Evolutionary conservation across 2,888 invertebrate species (phyloP), one percentile per base, ranked within the genome.

Genomic region (Athripsodes cinereus): DNA sequence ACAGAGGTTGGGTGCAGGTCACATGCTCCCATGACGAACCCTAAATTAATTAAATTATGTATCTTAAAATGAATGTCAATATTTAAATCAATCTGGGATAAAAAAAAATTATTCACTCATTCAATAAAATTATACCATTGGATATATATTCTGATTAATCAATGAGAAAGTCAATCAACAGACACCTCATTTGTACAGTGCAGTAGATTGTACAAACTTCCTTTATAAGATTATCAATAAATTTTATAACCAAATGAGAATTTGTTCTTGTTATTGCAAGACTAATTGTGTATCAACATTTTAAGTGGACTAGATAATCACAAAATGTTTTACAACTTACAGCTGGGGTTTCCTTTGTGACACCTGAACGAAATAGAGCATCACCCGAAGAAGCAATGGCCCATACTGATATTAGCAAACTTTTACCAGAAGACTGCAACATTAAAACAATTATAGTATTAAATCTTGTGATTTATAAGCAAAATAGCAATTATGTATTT

Each of bases 361-460:
- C 92, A 35, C 90, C 92, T 60, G 84, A 81, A 53, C 95, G 78
- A 66, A 88, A 86, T 62, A 96, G 82, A 10, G 90, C 92, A 72
- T 94, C 93, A 3, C 95, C 95, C 66, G 88, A 90, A 11, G 86
- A 76, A 46, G 93, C 91, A 21, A 95, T 81, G 0, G 92, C 95
- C 92, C 95, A 93, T 20, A 92, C 85, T 16, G 82, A 77, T 18
- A 87, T 77, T n/a, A 26, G 10, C 26, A 26, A 10, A 10, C 3
- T 26, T 26, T 10, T 26, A n/a, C n/a, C 40, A 40, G 13, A n/a
- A 3, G 40, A 40, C 40, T 40, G 40, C 3, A 40, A 40, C 2
- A 16, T 8, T 31, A 13, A 40, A 40, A 40, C n/a, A 40, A 40
- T n/a, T 40, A 13, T 26, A 6, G 3, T 26, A 26, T 26, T 26